Conservation (phyloP, 2,888 invertebrate genomes). For the Drosophila antonietae region DNA sequence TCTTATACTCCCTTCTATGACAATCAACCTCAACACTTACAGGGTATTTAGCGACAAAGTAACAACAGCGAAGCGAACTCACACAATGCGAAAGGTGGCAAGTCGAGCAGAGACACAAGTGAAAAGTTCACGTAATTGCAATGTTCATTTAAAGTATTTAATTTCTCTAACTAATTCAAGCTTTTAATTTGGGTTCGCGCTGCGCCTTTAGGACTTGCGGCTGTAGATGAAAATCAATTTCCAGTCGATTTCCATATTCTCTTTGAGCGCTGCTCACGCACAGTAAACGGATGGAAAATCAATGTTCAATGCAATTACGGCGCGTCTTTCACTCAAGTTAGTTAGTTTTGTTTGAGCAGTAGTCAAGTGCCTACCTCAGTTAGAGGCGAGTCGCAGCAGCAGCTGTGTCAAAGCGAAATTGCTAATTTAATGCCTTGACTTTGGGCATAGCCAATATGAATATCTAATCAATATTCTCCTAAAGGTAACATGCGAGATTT, state of each 20-base stretch:
- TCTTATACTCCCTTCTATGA: no score
- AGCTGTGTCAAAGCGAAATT: slow-evolving; percentile 15
- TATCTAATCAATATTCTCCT: neutral
- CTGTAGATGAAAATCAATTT: slow-evolving; percentile 74
- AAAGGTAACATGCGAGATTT: slow-evolving; percentile 18
- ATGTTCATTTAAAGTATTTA: slow-evolving; percentile 26
- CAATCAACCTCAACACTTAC: neutral
- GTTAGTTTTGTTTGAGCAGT: slow-evolving; percentile 10
- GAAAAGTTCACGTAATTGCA: slow-evolving; percentile 29
- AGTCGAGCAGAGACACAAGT: slow-evolving; percentile 18
- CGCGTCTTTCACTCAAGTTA: neutral
- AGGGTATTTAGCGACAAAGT: slow-evolving; percentile 8
- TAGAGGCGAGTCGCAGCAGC: slow-evolving; percentile 3
- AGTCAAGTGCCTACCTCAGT: neutral
- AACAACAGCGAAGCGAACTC: neutral
- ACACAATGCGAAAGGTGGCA: slow-evolving; percentile 35
- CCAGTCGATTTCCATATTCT: slow-evolving; percentile 57
- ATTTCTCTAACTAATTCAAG: slow-evolving; percentile 26
- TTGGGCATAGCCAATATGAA: neutral
- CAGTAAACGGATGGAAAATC: slow-evolving; percentile 26
- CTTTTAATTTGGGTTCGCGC: slow-evolving; percentile 22
- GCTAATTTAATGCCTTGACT: slow-evolving; percentile 6
- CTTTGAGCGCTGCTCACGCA: slow-evolving; percentile 28
- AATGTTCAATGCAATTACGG: slow-evolving; percentile 48
- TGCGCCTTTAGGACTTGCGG: slow-evolving; percentile 22